Conservation (phyloP, 2,113 vertebrate species). For the Morphnarchus princeps region DNA sequence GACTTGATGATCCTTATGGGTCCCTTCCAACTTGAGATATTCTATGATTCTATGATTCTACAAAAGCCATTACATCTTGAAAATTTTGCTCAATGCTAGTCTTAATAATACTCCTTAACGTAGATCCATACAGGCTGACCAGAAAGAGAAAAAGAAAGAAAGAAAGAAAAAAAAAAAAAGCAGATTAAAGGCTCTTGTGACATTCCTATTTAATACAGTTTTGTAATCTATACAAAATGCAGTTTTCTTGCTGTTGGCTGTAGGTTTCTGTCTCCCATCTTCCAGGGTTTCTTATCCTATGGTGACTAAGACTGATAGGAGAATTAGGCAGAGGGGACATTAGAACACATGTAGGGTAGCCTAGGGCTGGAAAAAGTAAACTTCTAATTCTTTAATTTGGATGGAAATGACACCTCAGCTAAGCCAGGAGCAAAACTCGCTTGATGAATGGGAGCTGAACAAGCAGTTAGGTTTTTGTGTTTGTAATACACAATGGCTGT, state of each 20-base stretch:
- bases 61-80: not conserved
- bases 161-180: too few species aligned
- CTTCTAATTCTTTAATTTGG: constrained; percentile 66
- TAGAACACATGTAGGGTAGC: constrained; percentile 39
- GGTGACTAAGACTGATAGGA: constrained; percentile 62
- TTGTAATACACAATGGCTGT: not conserved
- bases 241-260: not conserved
- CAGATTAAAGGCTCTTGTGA: not conserved
- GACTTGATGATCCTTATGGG: too few species aligned
- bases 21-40: too few species aligned
- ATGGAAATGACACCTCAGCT: constrained; percentile 58
- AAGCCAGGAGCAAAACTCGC: constrained; percentile 50
- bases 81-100: not conserved
- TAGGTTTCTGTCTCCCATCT: not conserved
- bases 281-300: not conserved
- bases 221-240: not conserved
- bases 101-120: not conserved
- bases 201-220: not conserved
- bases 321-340: constrained; percentile 44
- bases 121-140: not conserved
- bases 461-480: constrained; percentile 13
- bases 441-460: constrained; percentile 54
- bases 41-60: not conserved
- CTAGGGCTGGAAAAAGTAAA: constrained; percentile 46
- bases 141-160: not conserved